Base-by-base conservation (phyloP, 2,113 vertebrate genomes). In the Cheirogaleus medius region DNA sequence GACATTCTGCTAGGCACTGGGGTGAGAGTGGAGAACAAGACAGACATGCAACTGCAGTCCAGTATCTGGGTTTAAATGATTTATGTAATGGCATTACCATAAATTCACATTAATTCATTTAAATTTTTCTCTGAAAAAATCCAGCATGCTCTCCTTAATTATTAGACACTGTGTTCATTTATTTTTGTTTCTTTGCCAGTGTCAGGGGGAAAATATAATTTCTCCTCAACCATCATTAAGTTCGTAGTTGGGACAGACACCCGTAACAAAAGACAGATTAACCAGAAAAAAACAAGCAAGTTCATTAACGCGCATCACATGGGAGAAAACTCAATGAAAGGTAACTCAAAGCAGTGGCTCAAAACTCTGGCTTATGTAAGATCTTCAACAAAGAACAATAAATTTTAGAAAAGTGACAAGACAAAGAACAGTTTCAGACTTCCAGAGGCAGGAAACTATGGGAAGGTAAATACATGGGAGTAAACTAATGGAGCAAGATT, bases 61-160 rank as follows among this genome's bases (percentile, higher is more conserved):
- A 54, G 42, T 69, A 63, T n/a, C 14, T 68, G 64, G 52, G 66
- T 77, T 94, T 94, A 86, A 87, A 82, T 90, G 44, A 37, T 93
- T 63, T 78, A 66, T 42, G 49, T 60, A 88, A 89, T 15, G 27
- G 27, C 58, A 37, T 92, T 85, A 86, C 69, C 23, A 39, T 44
- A 44, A 86, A 91, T 88, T 96, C 63, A 71, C 25, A 83, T 63
- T 84, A 77, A 76, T 85, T 97, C 81, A 34, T 18, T 80, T 56
- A 77, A 60, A 58, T 14, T 91, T 84, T 88, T 94, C 54, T 96
- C 73, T 58, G 82, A 44, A 74, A 73, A 54, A 91, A 93, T 84
- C 32, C 37, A 93, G 54, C 60, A 60, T 21, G 63, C 54, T 71
- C 25, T 89, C 49, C 49, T 80, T 83, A 84, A 84, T 85, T 94